Percentiles rank a stretch among this genome's conserved stretches.
Conservation (phyloP, 2,113 vertebrate genomes). For the Taxidea taxus region DNA sequence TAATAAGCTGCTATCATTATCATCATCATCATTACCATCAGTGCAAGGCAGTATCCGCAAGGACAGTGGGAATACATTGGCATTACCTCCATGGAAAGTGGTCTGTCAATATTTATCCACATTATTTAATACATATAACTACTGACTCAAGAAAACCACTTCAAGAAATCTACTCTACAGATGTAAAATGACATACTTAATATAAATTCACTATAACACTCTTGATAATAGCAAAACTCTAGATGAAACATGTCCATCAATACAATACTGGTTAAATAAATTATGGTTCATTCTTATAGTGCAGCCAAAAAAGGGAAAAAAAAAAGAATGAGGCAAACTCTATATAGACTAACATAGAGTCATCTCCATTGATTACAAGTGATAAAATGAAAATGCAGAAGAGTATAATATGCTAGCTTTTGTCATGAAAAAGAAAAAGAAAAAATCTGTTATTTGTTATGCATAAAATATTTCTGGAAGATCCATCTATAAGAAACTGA, state of each 20-base stretch:
- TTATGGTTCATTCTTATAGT: not conserved
- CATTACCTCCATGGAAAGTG: not conserved
- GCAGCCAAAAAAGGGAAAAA: not conserved
- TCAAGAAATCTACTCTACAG: not conserved
- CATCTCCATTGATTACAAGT: not conserved
- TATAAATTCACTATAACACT: not conserved
- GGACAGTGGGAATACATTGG: not conserved
- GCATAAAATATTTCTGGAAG: slow-evolving; percentile 14
- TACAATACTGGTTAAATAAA: not conserved
- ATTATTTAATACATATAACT: not conserved
- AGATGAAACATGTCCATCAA: not conserved
- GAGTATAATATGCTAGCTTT: not conserved
- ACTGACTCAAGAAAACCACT: not conserved
- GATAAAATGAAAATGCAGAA: not conserved
- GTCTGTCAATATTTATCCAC: not conserved
- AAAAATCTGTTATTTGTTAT: not conserved
- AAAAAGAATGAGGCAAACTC: not conserved
- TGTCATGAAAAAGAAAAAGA: not conserved
- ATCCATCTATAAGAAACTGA: not conserved
- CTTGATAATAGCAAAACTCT: not conserved
- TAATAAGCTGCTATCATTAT: not conserved
- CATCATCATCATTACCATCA: not conserved
- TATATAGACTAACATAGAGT: not conserved
- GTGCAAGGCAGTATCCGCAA: not conserved
- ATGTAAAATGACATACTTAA: not conserved